Percentiles rank a stretch among this genome's conserved stretches.
phyloP scores from a whole-genome alignment of 2,797 vertebrate species.

The Loris lydekkerianus region DNA sequence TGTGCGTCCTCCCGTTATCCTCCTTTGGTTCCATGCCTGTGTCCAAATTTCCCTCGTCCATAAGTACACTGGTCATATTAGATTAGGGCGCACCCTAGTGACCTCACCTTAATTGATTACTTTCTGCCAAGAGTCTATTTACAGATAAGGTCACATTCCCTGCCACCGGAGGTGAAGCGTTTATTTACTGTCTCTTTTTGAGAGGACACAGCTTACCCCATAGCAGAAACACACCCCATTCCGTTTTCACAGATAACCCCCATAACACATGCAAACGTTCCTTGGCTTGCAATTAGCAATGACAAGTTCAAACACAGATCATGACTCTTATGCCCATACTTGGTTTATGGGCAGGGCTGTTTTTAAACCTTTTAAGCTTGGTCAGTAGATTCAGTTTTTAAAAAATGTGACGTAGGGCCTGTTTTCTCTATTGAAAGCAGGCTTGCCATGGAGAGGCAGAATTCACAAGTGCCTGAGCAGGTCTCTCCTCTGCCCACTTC shows the following conservation, averaged over 20 bases:
- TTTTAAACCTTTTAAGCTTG: not conserved
- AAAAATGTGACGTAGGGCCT: not conserved
- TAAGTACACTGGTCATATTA: not conserved
- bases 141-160: not conserved
- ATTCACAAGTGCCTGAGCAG: too few species aligned
- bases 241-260: not conserved
- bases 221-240: rapidly evolving
- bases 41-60: not conserved
- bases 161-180: not conserved
- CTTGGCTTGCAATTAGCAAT: not conserved
- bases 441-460: not conserved
- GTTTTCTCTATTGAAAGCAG: not conserved
- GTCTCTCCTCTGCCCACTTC: not conserved
- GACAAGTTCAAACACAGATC: not conserved
- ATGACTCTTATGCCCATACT: not conserved
- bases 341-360: not conserved
- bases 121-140: not conserved
- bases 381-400: not conserved
- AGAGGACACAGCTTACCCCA: not conserved
- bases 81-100: not conserved
- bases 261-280: rapidly evolving
- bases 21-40: not conserved
- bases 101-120: not conserved
- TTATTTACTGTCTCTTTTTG: not conserved
- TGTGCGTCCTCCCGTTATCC: not conserved